Evolutionary conservation across 2,113 vertebrate genomes (phyloP).

Genomic region (Poeciliopsis occidentalis): DNA sequence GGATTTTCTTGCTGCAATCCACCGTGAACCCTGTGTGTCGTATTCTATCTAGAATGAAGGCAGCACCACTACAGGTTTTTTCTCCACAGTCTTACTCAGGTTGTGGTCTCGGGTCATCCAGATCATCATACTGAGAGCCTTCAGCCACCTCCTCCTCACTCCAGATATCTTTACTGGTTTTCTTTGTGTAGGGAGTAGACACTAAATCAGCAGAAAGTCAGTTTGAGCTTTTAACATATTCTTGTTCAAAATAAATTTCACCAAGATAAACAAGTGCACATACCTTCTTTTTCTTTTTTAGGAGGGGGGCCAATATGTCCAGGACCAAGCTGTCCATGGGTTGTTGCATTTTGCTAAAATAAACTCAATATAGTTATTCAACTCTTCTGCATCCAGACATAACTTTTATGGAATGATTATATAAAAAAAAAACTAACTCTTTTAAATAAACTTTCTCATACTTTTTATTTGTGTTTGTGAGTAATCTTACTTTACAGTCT

Average conservation of each 20-base stretch:
- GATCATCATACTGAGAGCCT: constrained; percentile 85
- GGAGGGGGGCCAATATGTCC: constrained; percentile 78
- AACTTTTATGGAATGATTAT: neutral
- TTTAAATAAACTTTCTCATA: neutral
- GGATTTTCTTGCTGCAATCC: too few species aligned
- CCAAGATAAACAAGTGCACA: neutral
- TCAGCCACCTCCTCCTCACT: constrained; percentile 84
- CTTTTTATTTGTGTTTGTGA: neutral
- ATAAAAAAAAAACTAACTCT: neutral
- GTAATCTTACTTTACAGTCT: constrained; percentile 57
- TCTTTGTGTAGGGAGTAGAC: constrained; percentile 43
- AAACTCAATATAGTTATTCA: neutral
- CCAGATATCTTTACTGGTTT: constrained; percentile 87
- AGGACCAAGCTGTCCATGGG: constrained; percentile 72
- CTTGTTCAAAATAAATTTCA: neutral
- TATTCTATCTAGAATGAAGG: too few species aligned
- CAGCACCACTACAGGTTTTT: too few species aligned
- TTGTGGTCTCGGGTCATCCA: constrained; percentile 84
- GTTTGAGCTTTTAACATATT: neutral
- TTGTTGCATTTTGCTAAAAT: constrained; percentile 41
- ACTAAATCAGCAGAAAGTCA: constrained; percentile 29
- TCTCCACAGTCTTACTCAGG: constrained; percentile 86
- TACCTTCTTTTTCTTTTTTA: constrained; percentile 65
- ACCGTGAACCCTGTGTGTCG: too few species aligned
- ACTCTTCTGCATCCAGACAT: neutral